Evolutionary conservation across 2,797 vertebrate species (phyloP).

Genomic region (Sebastes reedi): DNA sequence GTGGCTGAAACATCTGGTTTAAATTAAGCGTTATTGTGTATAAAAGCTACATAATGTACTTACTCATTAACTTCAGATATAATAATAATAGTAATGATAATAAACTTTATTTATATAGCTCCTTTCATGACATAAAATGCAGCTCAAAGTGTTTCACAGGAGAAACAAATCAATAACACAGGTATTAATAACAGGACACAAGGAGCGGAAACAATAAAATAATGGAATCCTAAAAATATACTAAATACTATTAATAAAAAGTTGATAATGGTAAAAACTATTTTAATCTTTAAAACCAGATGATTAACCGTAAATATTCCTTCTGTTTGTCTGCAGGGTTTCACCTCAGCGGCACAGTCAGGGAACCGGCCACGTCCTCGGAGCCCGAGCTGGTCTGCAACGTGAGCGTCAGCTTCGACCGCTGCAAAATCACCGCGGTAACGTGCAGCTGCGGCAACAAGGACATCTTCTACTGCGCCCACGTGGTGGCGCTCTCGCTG

Average conservation of each 20-base stretch:
- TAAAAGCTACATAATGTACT: no score
- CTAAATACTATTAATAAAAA: no score
- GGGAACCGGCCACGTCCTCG: slow-evolving; percentile 89
- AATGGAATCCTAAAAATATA: no score
- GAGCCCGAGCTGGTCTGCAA: slow-evolving; percentile 94
- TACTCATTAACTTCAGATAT: background rate
- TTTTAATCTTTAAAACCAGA: no score
- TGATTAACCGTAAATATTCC: background rate
- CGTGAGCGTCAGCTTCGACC: slow-evolving; percentile 98
- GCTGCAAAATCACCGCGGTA: slow-evolving; percentile 98
- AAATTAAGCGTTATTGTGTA: background rate
- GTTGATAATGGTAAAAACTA: no score
- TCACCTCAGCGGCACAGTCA: slow-evolving; percentile 94
- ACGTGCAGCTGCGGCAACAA: slow-evolving; percentile 98
- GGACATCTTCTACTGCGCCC: slow-evolving; percentile 98
- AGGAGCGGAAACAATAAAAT: no score
- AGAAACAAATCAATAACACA: no score
- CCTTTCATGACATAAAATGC: no score
- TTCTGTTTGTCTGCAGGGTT: slow-evolving; percentile 82
- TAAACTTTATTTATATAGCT: no score
- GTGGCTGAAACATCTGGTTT: background rate
- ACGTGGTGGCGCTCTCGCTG: slow-evolving; percentile 94
- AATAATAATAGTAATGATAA: no score
- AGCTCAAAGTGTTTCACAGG: no score
- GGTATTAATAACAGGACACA: no score